These are phyloP conservation scores for Campaea margaritaria DNA, from an alignment of 2,888 invertebrate genomes.

Conservation along the genomic window DNA sequence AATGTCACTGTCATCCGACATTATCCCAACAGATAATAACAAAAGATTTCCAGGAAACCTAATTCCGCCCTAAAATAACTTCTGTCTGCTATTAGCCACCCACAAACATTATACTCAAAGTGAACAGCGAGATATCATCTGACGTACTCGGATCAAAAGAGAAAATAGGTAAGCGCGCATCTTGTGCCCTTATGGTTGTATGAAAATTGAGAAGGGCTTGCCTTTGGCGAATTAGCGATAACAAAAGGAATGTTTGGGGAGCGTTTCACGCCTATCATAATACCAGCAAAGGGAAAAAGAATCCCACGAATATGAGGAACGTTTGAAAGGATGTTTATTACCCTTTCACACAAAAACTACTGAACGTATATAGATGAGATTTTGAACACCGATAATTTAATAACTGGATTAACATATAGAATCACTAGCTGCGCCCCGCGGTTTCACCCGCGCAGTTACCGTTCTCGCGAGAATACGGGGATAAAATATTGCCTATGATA, in stretches of 20 bases:
- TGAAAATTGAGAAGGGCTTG: slow-evolving; percentile 29
- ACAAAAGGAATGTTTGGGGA: slow-evolving; percentile 30
- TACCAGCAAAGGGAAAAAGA: neutral
- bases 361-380: neutral
- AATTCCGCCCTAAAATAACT: slow-evolving; percentile 23
- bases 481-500: no score
- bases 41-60: neutral
- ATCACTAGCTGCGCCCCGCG: no score
- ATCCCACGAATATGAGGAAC: no score
- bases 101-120: slow-evolving; percentile 27
- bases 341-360: no score
- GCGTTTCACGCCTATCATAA: slow-evolving; percentile 6
- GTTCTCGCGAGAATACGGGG: no score
- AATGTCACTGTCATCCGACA: no score
- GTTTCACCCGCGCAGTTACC: no score
- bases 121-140: slow-evolving; percentile 33
- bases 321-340: no score
- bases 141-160: slow-evolving; percentile 28
- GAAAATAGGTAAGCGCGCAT: slow-evolving; percentile 15
- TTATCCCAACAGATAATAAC: neutral
- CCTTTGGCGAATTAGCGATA: slow-evolving; percentile 26
- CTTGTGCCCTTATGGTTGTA: slow-evolving; percentile 22
- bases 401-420: no score
- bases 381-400: no score
- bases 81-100: slow-evolving; percentile 17